Evolutionary conservation across 2,113 vertebrate genomes (phyloP).

Genomic region (Dryoscopus gambensis): DNA sequence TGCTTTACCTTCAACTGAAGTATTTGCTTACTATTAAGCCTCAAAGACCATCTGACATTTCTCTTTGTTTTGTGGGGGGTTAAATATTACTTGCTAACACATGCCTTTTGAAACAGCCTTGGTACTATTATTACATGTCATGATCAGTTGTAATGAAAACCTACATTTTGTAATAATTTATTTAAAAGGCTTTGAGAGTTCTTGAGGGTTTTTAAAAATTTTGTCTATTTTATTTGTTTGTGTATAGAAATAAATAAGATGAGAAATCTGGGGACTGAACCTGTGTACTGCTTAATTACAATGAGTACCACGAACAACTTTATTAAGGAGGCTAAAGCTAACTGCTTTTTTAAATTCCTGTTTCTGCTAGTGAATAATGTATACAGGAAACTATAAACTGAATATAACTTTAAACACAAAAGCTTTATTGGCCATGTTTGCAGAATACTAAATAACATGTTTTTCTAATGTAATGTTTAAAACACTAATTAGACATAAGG

Average conservation of each 20-base stretch:
- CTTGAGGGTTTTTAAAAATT: neutral
- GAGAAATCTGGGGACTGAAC: neutral
- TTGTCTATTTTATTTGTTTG: neutral
- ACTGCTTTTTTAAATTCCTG: neutral
- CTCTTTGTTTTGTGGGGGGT: neutral
- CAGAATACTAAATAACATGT: neutral
- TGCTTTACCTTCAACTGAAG: neutral
- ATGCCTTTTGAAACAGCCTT: neutral
- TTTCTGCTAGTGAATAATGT: neutral
- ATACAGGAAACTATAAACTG: neutral
- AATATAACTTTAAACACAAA: neutral
- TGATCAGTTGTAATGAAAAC: neutral
- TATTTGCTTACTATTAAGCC: neutral
- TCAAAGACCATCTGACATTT: neutral
- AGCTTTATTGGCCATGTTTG: neutral
- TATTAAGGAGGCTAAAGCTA: neutral
- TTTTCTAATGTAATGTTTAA: neutral
- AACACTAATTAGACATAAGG: neutral
- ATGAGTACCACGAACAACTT: neutral
- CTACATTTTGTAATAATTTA: neutral
- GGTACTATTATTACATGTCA: neutral
- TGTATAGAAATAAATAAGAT: neutral
- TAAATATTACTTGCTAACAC: neutral
- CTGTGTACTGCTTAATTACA: neutral
- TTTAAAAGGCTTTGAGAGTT: neutral